Evolutionary conservation across 2,113 vertebrate genomes (phyloP).

Genomic region (Bombycilla garrulus): DNA sequence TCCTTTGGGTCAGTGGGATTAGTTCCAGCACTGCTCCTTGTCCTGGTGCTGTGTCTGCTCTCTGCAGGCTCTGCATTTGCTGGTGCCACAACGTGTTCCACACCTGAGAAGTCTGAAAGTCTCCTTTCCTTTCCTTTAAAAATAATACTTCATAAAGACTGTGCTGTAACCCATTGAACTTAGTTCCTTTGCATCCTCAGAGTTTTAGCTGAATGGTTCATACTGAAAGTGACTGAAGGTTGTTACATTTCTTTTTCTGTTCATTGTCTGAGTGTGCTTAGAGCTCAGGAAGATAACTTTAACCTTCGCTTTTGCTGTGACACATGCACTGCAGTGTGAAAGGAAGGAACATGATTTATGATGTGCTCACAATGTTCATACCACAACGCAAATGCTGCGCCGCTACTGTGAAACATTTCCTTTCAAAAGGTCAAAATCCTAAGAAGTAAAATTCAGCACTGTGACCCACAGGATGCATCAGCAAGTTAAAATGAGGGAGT

Average conservation of each 20-base stretch:
- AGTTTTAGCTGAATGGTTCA: background rate
- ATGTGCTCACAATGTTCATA: background rate
- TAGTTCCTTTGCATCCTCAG: background rate
- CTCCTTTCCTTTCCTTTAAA: background rate
- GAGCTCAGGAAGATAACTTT: background rate
- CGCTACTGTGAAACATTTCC: background rate
- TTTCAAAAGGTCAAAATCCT: background rate
- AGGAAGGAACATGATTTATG: background rate
- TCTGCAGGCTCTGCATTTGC: background rate
- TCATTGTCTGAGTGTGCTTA: background rate
- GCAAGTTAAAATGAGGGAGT: background rate
- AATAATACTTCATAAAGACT: background rate
- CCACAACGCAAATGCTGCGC: background rate
- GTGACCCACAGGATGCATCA: background rate
- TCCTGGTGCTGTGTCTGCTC: background rate
- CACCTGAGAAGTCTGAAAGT: background rate
- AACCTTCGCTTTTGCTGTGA: background rate
- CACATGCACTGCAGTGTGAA: background rate
- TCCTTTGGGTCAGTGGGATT: background rate
- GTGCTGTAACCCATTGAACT: background rate
- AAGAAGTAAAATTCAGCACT: background rate
- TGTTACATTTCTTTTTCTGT: background rate
- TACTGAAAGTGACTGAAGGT: background rate
- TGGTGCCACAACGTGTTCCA: background rate
- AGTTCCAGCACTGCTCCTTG: background rate